Evolutionary conservation across 2,888 invertebrate species (phyloP).

Genomic region (Luperina nickerlii): DNA sequence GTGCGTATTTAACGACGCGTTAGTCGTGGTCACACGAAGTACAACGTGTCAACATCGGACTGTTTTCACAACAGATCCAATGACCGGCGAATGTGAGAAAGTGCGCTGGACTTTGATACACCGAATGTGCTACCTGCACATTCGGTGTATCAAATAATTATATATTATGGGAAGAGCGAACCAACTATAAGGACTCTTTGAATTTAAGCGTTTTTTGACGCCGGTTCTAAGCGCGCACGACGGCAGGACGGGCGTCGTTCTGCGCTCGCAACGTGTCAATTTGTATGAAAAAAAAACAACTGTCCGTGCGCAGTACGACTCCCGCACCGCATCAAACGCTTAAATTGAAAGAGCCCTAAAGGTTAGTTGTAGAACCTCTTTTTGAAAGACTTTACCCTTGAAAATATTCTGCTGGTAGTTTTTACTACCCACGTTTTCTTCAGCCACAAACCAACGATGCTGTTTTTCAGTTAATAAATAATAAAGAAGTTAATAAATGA

Average conservation of each 20-base stretch:
- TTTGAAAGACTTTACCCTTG: not conserved
- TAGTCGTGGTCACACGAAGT: not conserved
- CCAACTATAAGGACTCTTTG: not conserved
- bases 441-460: too few species aligned
- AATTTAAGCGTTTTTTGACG: too few species aligned
- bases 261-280: not conserved
- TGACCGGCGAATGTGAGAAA: constrained; percentile 40
- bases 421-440: not conserved
- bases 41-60: constrained; percentile 26
- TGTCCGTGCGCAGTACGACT: not conserved
- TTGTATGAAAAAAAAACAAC: not conserved
- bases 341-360: not conserved
- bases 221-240: too few species aligned
- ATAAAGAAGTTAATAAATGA: too few species aligned
- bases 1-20: constrained; percentile 1
- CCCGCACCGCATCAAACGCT: not conserved
- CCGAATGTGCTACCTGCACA: not conserved
- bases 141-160: too few species aligned
- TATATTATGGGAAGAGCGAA: not conserved
- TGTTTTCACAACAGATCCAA: constrained; percentile 58
- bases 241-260: not conserved
- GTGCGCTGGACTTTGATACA: not conserved
- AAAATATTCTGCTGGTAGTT: not conserved
- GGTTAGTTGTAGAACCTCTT: not conserved
- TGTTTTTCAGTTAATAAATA: not conserved